Conservation (phyloP, 35 echinoderm and acorn worm species). For the Apostichopus californicus region DNA sequence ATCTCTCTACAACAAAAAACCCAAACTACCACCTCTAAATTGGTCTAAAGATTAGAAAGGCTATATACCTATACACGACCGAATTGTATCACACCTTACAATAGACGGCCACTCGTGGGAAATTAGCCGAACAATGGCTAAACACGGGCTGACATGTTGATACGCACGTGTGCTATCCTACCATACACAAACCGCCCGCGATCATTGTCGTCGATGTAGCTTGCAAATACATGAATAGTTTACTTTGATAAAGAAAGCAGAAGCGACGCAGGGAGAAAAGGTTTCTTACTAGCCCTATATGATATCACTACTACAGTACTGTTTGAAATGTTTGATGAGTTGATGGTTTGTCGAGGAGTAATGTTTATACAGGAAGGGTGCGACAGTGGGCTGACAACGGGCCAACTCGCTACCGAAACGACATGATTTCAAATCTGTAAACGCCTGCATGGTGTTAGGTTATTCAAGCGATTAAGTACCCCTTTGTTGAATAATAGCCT, state of each 20-base stretch:
- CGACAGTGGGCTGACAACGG: slow-evolving; percentile 14
- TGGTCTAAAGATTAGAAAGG: not conserved
- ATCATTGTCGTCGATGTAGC: not conserved
- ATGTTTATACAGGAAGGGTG: slow-evolving; percentile 31
- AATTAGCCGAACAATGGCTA: slow-evolving; percentile 30
- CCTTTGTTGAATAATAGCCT: slow-evolving; percentile 46
- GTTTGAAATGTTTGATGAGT: not conserved
- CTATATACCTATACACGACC: not conserved
- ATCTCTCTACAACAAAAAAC: no score
- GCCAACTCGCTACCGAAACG: slow-evolving; percentile 6
- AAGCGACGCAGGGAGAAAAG: not conserved
- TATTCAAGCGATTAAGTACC: slow-evolving; percentile 15
- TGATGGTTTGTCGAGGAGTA: not conserved
- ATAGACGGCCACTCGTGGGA: slow-evolving; percentile 48
- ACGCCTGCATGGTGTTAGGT: slow-evolving; percentile 32
- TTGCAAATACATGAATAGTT: not conserved
- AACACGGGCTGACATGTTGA: slow-evolving; percentile 39
- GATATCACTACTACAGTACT: not conserved
- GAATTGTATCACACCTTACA: slow-evolving; percentile 8
- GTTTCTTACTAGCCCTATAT: not conserved
- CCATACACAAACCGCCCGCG: slow-evolving; percentile 18
- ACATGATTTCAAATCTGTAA: slow-evolving; percentile 36
- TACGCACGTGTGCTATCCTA: slow-evolving; percentile 25
- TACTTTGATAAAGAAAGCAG: not conserved
- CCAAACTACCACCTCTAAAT: not conserved